Base-by-base conservation (phyloP, 2,888 invertebrate species). In the Dioctria linearis region DNA sequence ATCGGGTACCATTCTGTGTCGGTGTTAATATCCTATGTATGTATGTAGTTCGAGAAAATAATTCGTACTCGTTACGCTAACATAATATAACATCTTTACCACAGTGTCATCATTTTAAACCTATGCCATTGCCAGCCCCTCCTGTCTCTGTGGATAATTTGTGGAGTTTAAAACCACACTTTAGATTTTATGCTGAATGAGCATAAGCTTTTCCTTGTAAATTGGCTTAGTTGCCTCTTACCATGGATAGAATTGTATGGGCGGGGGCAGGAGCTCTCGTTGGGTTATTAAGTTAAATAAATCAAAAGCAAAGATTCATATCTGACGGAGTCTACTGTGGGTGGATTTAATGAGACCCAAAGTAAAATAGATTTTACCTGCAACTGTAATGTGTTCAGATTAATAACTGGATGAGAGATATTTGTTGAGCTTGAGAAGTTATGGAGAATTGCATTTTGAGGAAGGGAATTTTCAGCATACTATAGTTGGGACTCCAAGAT, bases 201-300 rank as follows among this genome's bases (percentile, higher is more conserved):
- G 59, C 57, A 73, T 73, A 73, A 73, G 51, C 42, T 76, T 43
- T 40, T 76, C 63, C 63, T 43, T 46, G 39, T 25, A 49, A 76
- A 43, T 63, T 76, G 76, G 63, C 61, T 76, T 46, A 63, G 73
- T 59, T 75, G 42, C 42, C 59, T 42, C 63, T 6, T 63, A 8
- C 4, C 13, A 8, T 42, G 25, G 59, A 25, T 54, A 54, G 63
- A 49, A 11, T 0, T 8, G 76, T 1, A 3, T 61, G 46, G 5
- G 67, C 66, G 46, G 54, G 61, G 51, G 69, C 46, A 79, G 79
- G 65, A 79, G 81, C 57, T 80, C 51, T 61, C 67, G 81, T 75
- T 79, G 79, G 81, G 76, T 81, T 81, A 81, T 81, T 81, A 81
- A 81, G 79, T 76, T 61, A 63, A 57, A 81, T 80, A 81, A 81